Evolutionary conservation across 2,113 vertebrate genomes (phyloP).

Genomic region (Indicator maculatus): DNA sequence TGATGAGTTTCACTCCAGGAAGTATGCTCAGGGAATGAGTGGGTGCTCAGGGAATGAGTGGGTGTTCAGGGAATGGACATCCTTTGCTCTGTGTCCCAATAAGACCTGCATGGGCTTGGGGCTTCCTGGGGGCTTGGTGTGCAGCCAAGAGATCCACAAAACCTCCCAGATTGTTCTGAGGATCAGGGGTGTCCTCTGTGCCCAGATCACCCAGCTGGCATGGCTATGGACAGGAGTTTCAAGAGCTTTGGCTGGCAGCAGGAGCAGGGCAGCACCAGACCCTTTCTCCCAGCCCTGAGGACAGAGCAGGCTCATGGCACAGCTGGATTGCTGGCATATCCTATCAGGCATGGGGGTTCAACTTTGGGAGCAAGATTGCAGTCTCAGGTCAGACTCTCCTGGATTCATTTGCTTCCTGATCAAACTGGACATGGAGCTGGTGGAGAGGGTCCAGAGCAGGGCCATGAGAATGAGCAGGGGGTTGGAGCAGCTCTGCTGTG

Average conservation of each 20-base stretch:
- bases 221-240: neutral
- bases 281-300: neutral
- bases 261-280: neutral
- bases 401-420: slow-evolving; percentile 23
- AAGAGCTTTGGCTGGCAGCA: neutral
- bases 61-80: neutral
- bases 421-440: neutral
- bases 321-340: neutral
- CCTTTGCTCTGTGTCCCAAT: neutral
- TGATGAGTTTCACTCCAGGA: no score
- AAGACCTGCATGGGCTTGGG: neutral
- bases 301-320: neutral
- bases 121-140: no score
- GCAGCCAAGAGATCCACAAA: neutral
- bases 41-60: neutral
- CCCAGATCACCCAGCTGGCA: neutral
- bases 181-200: neutral
- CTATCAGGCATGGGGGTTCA: neutral
- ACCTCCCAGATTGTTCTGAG: neutral
- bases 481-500: no score
- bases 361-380: slow-evolving; percentile 16
- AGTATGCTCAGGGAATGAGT: no score
- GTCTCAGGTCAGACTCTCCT: slow-evolving; percentile 1
- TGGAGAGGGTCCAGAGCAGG: no score
- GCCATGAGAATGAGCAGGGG: no score